Conservation (phyloP, 2,888 invertebrate species). For the Cryptocheilus praepositus region DNA sequence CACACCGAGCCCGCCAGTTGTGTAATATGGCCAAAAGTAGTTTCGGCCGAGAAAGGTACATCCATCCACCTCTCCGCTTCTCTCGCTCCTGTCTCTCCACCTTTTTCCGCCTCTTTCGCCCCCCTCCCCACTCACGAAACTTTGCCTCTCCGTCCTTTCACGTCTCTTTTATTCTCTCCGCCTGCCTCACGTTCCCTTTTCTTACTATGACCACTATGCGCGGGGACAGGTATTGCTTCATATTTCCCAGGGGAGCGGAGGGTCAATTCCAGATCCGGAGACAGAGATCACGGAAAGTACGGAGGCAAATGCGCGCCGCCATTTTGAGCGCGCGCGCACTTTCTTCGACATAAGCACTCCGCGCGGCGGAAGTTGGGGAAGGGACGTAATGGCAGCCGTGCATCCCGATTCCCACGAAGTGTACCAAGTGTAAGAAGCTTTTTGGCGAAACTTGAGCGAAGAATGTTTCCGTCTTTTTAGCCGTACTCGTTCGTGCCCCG, state of each 20-base stretch:
- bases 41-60: not conserved
- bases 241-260: slow-evolving; percentile 59
- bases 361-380: slow-evolving; percentile 23
- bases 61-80: slow-evolving; percentile 3
- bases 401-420: slow-evolving; percentile 54
- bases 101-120: not conserved
- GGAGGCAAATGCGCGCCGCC: slow-evolving; percentile 29
- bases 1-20: not conserved
- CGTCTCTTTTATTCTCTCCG: slow-evolving; percentile 12
- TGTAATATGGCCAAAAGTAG: slow-evolving; percentile 6
- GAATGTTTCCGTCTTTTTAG: not conserved
- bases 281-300: slow-evolving; percentile 33
- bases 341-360: not conserved
- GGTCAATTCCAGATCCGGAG: slow-evolving; percentile 56
- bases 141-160: not conserved
- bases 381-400: slow-evolving; percentile 40
- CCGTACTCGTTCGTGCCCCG: not conserved
- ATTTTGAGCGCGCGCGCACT: slow-evolving; percentile 25
- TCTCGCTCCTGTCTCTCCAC: not conserved
- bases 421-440: slow-evolving; percentile 44
- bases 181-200: slow-evolving; percentile 11
- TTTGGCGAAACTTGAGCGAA: slow-evolving; percentile 36
- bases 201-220: slow-evolving; percentile 7
- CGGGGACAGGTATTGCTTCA: slow-evolving; percentile 48
- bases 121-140: not conserved